phyloP scores from a whole-genome alignment of 2,113 vertebrate genomes.

The Gracilinanus agilis region DNA sequence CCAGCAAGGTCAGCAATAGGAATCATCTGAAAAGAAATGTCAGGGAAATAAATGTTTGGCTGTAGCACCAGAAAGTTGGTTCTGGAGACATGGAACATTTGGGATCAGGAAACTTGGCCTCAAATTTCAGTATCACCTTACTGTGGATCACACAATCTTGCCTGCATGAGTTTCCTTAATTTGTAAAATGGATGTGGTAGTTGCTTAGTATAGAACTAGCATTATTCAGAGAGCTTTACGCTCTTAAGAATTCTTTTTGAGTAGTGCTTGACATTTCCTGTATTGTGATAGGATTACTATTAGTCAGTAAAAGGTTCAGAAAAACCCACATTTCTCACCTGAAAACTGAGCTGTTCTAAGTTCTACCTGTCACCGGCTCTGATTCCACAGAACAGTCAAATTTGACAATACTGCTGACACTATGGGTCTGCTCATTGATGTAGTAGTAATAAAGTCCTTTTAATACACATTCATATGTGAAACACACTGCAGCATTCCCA shows the following conservation, averaged over 20 bases:
- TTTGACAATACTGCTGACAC: background rate
- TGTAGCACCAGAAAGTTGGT: slow-evolving; percentile 1
- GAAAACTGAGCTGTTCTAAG: background rate
- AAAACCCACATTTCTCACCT: background rate
- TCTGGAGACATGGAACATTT: background rate
- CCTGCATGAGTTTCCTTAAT: background rate
- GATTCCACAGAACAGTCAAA: slow-evolving; percentile 10
- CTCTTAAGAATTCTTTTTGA: background rate
- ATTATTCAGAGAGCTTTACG: background rate
- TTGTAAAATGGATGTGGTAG: background rate
- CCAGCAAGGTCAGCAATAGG: background rate
- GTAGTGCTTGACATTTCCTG: background rate
- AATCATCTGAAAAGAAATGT: background rate
- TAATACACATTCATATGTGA: slow-evolving; percentile 41
- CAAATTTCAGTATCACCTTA: background rate
- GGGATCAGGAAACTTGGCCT: slow-evolving; percentile 4
- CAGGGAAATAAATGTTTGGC: slow-evolving; percentile 13
- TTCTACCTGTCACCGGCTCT: background rate
- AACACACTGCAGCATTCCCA: background rate
- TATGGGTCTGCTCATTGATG: background rate
- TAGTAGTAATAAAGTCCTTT: background rate
- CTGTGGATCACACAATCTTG: background rate
- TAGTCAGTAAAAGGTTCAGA: slow-evolving; percentile 3
- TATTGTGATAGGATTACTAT: background rate
- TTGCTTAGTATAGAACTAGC: background rate